Conservation (phyloP, 1,140 invertebrate genomes). For the Gryllus bimaculatus region DNA sequence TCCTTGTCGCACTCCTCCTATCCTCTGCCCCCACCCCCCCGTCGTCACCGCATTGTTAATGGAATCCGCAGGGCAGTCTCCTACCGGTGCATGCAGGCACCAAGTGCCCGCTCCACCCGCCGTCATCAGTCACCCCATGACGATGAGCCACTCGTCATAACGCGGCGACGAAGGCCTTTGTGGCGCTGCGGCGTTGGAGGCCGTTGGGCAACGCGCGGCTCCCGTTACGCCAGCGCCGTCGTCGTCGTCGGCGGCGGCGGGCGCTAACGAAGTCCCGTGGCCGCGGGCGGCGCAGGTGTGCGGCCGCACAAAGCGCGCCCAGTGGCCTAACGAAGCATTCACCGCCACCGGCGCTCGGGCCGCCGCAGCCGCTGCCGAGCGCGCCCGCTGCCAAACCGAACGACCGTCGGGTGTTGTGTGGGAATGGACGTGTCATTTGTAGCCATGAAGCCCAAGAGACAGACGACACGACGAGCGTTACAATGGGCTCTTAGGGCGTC, state of each 20-base stretch:
- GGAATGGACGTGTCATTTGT: too few relatives aligned
- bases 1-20: neutral
- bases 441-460: too few relatives aligned
- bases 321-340: neutral
- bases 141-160: neutral
- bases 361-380: too few relatives aligned
- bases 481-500: too few relatives aligned
- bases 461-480: too few relatives aligned
- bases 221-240: too few relatives aligned
- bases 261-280: neutral
- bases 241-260: too few relatives aligned
- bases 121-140: neutral
- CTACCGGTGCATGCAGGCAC: too few relatives aligned
- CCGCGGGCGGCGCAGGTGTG: constrained; percentile 1
- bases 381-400: neutral
- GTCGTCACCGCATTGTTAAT: too few relatives aligned
- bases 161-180: too few relatives aligned
- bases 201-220: neutral
- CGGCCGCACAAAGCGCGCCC: neutral
- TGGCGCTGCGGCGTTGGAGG: neutral
- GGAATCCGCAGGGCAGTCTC: too few relatives aligned
- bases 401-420: too few relatives aligned
- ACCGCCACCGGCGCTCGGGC: neutral
- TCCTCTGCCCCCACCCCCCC: neutral
- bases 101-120: neutral